Evolutionary conservation across 92 coral and sea anemone genomes (phyloP).

Genomic region (Epizoanthus scotinus): DNA sequence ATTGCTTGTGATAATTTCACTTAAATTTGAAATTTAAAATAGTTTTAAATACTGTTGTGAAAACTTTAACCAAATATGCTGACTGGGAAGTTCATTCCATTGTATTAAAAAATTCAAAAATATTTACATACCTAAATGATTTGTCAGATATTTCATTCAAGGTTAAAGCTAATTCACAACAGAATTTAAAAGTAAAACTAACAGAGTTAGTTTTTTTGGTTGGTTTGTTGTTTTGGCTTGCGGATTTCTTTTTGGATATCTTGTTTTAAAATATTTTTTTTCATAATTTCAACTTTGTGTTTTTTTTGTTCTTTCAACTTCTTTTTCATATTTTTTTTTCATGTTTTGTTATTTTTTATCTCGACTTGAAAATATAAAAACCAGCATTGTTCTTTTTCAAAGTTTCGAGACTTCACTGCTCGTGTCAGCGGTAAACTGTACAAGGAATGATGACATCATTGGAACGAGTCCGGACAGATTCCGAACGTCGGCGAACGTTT

Average conservation of each 20-base stretch:
- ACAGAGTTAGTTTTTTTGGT: conserved; percentile 23
- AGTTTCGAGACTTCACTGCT: conserved; percentile 31
- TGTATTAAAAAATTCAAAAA: no score
- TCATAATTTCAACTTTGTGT: not conserved
- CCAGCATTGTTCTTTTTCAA: not conserved
- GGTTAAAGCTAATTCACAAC: no score
- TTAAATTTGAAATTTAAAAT: no score
- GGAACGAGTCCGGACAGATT: conserved; percentile 37
- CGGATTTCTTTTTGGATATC: not conserved
- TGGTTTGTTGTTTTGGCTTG: conserved; percentile 31
- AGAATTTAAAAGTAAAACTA: not conserved
- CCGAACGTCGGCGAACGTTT: conserved; percentile 42
- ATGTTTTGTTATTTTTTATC: conserved; percentile 12
- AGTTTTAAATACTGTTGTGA: no score
- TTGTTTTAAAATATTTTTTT: conserved; percentile 1
- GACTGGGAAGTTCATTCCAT: no score
- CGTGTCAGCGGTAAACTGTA: conserved; percentile 61
- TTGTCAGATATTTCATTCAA: no score
- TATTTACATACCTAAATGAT: no score
- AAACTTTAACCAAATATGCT: no score
- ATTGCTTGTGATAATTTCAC: no score
- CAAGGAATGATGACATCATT: conserved; percentile 39
- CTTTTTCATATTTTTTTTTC: conserved; percentile 11
- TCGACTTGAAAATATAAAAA: not conserved
- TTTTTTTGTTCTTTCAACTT: not conserved